Percentiles rank a stretch among this genome's conserved stretches.
phyloP scores from a whole-genome alignment of 2,113 vertebrate species.

The Hystrix brachyura region DNA sequence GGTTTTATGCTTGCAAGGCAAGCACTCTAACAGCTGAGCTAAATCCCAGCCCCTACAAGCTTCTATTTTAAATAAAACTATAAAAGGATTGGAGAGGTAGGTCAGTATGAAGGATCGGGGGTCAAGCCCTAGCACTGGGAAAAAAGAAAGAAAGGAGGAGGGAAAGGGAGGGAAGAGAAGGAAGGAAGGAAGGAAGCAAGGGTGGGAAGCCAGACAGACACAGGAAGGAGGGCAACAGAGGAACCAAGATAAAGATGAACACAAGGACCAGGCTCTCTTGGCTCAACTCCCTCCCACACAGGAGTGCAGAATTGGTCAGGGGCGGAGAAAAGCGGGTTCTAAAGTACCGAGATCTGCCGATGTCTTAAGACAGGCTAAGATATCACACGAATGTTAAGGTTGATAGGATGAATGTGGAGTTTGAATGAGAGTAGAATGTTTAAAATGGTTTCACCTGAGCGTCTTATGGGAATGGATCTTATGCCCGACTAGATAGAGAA shows the following conservation, averaged over 20 bases:
- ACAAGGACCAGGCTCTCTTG: not conserved
- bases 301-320: not conserved
- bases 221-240: not conserved
- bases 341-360: not conserved
- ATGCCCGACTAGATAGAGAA: not conserved
- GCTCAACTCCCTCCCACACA: not conserved
- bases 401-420: not conserved
- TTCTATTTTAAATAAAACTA: not conserved
- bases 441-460: not conserved
- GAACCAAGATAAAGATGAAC: not conserved
- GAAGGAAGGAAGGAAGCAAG: not conserved
- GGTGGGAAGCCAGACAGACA: not conserved
- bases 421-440: not conserved
- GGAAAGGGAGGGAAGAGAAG: not conserved
- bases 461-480: not conserved
- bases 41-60: no score
- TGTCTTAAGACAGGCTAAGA: not conserved
- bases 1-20: no score
- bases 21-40: no score
- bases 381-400: not conserved
- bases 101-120: not conserved
- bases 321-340: not conserved
- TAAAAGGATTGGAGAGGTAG: not conserved
- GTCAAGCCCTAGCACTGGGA: not conserved
- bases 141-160: not conserved